These are phyloP conservation scores for Lindbergichthys nudifrons DNA, from an alignment of 2,797 vertebrate genomes.

Conservation along the genomic window DNA sequence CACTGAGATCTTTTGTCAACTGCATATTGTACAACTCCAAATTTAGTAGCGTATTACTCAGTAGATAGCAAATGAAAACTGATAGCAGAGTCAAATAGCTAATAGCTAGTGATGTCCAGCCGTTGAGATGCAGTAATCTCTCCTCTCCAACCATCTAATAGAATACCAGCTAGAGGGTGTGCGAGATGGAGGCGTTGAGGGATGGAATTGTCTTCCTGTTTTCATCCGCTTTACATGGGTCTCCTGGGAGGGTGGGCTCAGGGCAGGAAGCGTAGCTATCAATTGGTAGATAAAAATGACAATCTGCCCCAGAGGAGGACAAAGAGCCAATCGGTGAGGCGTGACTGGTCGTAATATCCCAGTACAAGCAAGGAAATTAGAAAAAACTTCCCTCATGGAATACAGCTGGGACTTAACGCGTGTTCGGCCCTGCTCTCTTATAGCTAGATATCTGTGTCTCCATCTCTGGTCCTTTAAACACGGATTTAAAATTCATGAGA, in stretches of 20 bases:
- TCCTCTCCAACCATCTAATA: constrained; percentile 51
- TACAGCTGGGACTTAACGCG: constrained; percentile 66
- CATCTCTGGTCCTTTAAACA: constrained; percentile 16
- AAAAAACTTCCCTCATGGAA: constrained; percentile 79
- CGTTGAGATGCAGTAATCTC: constrained; percentile 33
- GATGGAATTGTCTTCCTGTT: constrained; percentile 82
- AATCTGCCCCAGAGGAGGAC: constrained; percentile 79
- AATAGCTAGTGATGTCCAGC: constrained; percentile 38
- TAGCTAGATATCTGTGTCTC: constrained; percentile 10
- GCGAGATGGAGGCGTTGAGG: constrained; percentile 75
- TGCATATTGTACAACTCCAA: not conserved
- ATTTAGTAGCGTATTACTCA: constrained; percentile 4
- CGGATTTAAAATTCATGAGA: constrained; percentile 23
- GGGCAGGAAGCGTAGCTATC: constrained; percentile 76
- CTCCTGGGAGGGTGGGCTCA: constrained; percentile 80
- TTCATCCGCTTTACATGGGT: constrained; percentile 79
- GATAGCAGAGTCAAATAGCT: constrained; percentile 37
- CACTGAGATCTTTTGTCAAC: not conserved
- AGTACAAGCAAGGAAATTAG: constrained; percentile 77
- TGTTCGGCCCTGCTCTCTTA: constrained; percentile 30
- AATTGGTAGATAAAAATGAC: constrained; percentile 85
- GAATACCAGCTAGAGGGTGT: constrained; percentile 55
- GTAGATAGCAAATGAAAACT: constrained; percentile 39
- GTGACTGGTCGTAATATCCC: constrained; percentile 79
- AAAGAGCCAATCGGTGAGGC: constrained; percentile 79